These are phyloP conservation scores for Eumacrocentrus americanus DNA, from an alignment of 2,888 invertebrate genomes.

Conservation along the genomic window DNA sequence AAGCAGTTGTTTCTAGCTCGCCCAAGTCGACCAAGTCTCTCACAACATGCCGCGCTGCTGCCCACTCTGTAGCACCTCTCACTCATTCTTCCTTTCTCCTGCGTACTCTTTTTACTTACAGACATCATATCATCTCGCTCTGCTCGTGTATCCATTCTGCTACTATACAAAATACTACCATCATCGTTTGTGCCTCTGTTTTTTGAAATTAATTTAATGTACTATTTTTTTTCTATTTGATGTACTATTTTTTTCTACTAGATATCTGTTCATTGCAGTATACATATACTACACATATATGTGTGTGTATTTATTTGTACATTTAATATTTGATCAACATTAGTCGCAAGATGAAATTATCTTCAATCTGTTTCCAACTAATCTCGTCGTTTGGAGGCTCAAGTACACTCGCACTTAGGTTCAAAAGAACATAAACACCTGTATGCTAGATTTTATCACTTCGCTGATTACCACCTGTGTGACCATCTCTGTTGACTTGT, in stretches of 20 bases:
- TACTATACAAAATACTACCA: too few relatives aligned
- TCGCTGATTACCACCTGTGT: slow-evolving; percentile 10
- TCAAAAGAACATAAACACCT: slow-evolving; percentile 18
- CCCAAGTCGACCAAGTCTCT: slow-evolving; percentile 6
- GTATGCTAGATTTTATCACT: background rate
- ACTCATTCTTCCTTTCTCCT: slow-evolving; percentile 3
- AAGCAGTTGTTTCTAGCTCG: slow-evolving; percentile 29
- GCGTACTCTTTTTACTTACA: background rate
- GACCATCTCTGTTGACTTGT: slow-evolving; percentile 19
- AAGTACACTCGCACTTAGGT: slow-evolving; percentile 19
- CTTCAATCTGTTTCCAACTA: background rate
- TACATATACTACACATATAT: too few relatives aligned
- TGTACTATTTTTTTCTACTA: too few relatives aligned
- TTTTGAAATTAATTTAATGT: too few relatives aligned
- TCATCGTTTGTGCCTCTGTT: too few relatives aligned
- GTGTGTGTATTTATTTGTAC: too few relatives aligned
- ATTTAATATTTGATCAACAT: too few relatives aligned
- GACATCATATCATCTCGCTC: too few relatives aligned
- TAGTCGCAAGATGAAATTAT: slow-evolving; percentile 6
- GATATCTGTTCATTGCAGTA: too few relatives aligned
- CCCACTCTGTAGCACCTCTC: slow-evolving; percentile 14
- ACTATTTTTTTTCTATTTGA: too few relatives aligned
- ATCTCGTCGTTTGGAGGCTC: slow-evolving; percentile 9
- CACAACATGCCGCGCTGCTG: slow-evolving; percentile 29
- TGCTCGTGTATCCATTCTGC: too few relatives aligned